Conservation (phyloP, 2,888 invertebrate genomes). For the Pterostichus niger region DNA sequence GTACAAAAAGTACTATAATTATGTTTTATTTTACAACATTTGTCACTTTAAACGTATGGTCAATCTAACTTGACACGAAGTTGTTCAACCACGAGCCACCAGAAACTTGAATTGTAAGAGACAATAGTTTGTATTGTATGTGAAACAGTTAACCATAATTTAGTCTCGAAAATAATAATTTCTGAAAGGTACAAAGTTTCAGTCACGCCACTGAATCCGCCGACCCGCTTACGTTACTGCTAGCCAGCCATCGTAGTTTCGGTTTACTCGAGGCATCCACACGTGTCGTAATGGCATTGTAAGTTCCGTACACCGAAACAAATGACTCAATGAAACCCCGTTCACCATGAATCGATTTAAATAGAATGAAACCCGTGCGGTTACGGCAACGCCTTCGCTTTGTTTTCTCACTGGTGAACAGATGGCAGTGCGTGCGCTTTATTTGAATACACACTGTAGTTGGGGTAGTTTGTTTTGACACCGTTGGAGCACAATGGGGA, state of each 20-base stretch:
- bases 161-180: not conserved
- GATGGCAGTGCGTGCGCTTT: conserved; percentile 32
- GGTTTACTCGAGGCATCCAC: conserved; percentile 32
- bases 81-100: too few relatives aligned
- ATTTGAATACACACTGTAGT: too few relatives aligned
- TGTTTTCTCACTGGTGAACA: conserved; percentile 1
- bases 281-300: conserved; percentile 35
- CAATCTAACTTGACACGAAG: too few relatives aligned
- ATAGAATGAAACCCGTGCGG: conserved; percentile 41
- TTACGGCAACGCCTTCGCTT: conserved; percentile 14
- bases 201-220: not conserved
- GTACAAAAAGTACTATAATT: too few relatives aligned
- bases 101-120: too few relatives aligned
- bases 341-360: conserved; percentile 56
- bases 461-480: too few relatives aligned
- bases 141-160: too few relatives aligned
- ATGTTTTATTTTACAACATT: too few relatives aligned
- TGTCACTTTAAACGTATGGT: too few relatives aligned
- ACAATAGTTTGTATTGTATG: too few relatives aligned
- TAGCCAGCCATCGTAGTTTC: not conserved
- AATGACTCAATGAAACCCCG: conserved; percentile 33
- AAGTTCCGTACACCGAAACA: conserved; percentile 39
- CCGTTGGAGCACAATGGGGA: too few relatives aligned
- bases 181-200: not conserved
- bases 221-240: too few relatives aligned